Evolutionary conservation across 2,113 vertebrate species (phyloP).

Genomic region (Rhinolophus sinicus): DNA sequence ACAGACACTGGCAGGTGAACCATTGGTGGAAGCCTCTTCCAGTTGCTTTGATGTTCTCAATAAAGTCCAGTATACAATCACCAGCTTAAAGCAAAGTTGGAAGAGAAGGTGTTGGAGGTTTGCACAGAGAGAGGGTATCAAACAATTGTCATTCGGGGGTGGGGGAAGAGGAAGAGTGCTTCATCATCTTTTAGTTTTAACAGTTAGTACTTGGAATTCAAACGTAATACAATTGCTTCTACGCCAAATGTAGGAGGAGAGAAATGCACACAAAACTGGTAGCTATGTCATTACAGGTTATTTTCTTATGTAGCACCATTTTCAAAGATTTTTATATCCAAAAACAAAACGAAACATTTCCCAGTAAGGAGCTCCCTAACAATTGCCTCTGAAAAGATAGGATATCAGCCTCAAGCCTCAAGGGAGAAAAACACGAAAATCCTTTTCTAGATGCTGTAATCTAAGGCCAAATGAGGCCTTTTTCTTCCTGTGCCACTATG

Average conservation of each 20-base stretch:
- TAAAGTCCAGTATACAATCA: background rate
- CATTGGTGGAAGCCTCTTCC: background rate
- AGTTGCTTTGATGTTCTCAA: background rate
- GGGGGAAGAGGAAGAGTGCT: background rate
- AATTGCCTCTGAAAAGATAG: background rate
- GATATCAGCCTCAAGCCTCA: background rate
- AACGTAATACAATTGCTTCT: slow-evolving; percentile 2
- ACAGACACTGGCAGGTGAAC: background rate
- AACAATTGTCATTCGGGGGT: background rate
- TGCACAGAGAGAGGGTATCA: background rate
- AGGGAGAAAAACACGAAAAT: slow-evolving; percentile 1
- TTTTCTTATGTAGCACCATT: background rate
- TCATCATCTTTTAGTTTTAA: background rate
- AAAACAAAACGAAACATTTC: slow-evolving; percentile 31
- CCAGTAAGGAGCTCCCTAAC: background rate
- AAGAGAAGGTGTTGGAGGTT: background rate
- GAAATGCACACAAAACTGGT: background rate
- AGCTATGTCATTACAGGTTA: background rate
- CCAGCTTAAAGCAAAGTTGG: background rate
- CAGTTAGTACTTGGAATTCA: background rate
- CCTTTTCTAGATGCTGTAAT: background rate
- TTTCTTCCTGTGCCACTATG: background rate
- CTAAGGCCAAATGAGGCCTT: background rate
- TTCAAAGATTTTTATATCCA: background rate
- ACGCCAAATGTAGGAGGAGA: background rate